phyloP scores from a whole-genome alignment of 2,888 invertebrate species.

The Diplazon laetatorius region DNA sequence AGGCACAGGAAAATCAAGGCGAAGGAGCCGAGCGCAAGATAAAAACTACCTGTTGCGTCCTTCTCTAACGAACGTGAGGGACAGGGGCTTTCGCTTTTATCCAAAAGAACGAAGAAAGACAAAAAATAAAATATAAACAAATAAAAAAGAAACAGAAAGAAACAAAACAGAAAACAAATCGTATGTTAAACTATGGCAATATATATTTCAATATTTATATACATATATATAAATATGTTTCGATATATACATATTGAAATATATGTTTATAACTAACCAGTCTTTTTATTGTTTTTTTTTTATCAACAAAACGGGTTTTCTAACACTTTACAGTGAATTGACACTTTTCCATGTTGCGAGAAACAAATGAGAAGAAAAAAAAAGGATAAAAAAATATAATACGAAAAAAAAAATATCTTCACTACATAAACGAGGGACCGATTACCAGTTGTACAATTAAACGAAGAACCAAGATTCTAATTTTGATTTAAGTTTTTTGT shows the following conservation, averaged over 20 bases:
- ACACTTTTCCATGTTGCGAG: slow-evolving; percentile 64
- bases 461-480: slow-evolving; percentile 23
- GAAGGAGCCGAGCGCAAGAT: slow-evolving; percentile 94
- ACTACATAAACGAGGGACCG: slow-evolving; percentile 63
- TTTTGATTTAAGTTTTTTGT: slow-evolving; percentile 6
- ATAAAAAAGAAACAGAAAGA: slow-evolving; percentile 33
- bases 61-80: slow-evolving; percentile 82
- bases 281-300: slow-evolving; percentile 72
- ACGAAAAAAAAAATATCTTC: slow-evolving; percentile 53
- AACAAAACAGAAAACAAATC: slow-evolving; percentile 58
- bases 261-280: slow-evolving; percentile 71
- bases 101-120: no score
- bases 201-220: slow-evolving; percentile 67
- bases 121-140: slow-evolving; percentile 49
- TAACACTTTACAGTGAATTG: slow-evolving; percentile 77
- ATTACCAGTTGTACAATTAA: slow-evolving; percentile 40
- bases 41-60: slow-evolving; percentile 93
- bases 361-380: slow-evolving; percentile 35
- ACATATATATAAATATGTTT: slow-evolving; percentile 59
- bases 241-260: slow-evolving; percentile 68
- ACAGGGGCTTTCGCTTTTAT: slow-evolving; percentile 64
- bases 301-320: slow-evolving; percentile 73
- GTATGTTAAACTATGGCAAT: slow-evolving; percentile 68
- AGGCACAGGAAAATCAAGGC: slow-evolving; percentile 94
- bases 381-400: neutral